phyloP scores from a whole-genome alignment of 2,888 invertebrate genomes.

The Tetramorium bicarinatum region DNA sequence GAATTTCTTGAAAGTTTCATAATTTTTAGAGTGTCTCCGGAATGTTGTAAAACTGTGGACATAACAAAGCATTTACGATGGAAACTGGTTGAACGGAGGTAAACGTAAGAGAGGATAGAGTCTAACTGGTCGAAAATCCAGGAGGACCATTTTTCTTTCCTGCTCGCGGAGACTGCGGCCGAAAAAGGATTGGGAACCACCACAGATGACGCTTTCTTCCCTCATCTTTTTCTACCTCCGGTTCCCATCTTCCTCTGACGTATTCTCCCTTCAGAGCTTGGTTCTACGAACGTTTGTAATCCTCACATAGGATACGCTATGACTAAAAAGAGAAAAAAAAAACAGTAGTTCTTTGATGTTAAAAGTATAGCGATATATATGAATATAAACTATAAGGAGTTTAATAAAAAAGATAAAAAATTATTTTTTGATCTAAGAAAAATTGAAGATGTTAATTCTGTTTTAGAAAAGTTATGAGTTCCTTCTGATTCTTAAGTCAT shows the following conservation, averaged over 20 bases:
- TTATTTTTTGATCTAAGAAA: neutral
- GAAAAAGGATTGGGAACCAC: constrained; percentile 81
- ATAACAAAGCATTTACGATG: constrained; percentile 21
- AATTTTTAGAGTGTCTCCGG: neutral
- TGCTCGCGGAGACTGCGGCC: constrained; percentile 70
- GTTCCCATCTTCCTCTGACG: constrained; percentile 58
- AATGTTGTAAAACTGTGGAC: constrained; percentile 15
- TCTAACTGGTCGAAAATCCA: constrained; percentile 76
- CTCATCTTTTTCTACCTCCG: constrained; percentile 61
- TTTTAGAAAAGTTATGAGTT: neutral
- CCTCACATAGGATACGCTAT: constrained; percentile 58
- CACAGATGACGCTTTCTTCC: constrained; percentile 81
- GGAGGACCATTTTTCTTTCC: constrained; percentile 78
- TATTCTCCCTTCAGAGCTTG: constrained; percentile 58
- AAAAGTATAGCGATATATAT: neutral
- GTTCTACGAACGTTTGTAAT: constrained; percentile 65
- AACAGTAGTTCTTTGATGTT: constrained; percentile 18
- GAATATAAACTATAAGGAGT: neutral
- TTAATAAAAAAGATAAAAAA: neutral
- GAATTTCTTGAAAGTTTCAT: neutral
- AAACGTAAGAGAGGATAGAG: constrained; percentile 45
- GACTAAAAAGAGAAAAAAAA: constrained; percentile 6
- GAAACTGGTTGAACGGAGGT: constrained; percentile 35
- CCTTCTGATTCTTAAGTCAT: neutral
- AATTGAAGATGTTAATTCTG: neutral